These are phyloP conservation scores for Aurelia coerulea DNA, from an alignment of 30 jellyfish, hydroid and myxozoan genomes.

Conservation along the genomic window DNA sequence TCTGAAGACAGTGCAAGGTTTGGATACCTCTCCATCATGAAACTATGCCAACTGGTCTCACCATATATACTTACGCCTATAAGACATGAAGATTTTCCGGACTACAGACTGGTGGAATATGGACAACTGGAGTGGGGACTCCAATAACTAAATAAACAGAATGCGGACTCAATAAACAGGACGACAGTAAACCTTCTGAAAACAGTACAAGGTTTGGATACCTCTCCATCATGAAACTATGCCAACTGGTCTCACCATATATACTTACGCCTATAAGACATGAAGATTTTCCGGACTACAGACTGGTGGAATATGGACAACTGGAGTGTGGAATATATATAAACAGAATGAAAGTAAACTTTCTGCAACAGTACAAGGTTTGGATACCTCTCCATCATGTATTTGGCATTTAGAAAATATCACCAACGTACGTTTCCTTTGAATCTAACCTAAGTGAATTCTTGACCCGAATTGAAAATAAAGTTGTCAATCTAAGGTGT, in stretches of 20 bases:
- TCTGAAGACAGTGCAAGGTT: not conserved
- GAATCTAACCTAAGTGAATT: no score
- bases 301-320: not conserved
- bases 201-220: not conserved
- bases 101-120: not conserved
- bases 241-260: conserved; percentile 17
- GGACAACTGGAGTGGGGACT: not conserved
- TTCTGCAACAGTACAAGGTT: not conserved
- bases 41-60: conserved; percentile 32
- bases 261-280: no score
- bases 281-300: not conserved
- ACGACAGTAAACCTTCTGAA: not conserved
- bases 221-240: conserved; percentile 2
- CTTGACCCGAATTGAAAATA: no score
- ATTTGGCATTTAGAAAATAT: no score
- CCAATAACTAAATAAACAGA: no score
- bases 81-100: not conserved
- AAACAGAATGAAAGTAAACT: not conserved
- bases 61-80: no score
- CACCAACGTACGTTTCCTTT: no score
- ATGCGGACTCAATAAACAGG: no score
- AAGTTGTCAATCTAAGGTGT: no score
- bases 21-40: not conserved
- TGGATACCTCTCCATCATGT: not conserved
- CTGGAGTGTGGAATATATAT: not conserved